Evolutionary conservation across 1,140 invertebrate genomes (phyloP).

Genomic region (Eurosta solidaginis): DNA sequence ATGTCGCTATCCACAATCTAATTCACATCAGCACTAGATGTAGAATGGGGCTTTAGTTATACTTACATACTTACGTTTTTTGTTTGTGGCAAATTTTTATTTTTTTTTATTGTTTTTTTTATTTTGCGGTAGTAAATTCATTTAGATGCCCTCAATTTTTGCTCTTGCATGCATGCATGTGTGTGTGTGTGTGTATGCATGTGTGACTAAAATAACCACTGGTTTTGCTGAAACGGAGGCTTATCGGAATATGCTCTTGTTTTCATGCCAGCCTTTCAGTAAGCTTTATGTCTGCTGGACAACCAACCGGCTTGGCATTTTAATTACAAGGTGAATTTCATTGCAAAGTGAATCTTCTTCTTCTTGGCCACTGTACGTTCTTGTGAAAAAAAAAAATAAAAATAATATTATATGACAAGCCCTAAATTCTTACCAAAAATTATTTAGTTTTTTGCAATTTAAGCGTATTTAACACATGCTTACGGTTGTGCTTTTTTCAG

Average conservation of each 20-base stretch:
- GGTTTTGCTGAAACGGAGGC: neutral
- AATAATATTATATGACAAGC: conserved; percentile 13
- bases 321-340: neutral
- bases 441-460: neutral
- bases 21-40: neutral
- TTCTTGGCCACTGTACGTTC: neutral
- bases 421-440: neutral
- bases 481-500: too few relatives aligned
- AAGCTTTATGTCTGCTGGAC: neutral
- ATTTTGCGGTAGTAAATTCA: neutral
- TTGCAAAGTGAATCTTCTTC: neutral
- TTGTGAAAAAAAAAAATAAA: too few relatives aligned
- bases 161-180: neutral
- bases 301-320: neutral
- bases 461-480: neutral
- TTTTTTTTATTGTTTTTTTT: neutral
- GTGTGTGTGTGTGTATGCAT: neutral
- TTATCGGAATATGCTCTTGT: neutral
- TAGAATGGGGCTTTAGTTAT: neutral
- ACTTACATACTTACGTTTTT: neutral
- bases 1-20: neutral
- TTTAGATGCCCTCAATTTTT: neutral
- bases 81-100: neutral
- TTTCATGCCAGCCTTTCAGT: neutral
- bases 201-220: neutral